Conservation (phyloP, 2,797 vertebrate genomes). For the Bryconaethiops microstoma region DNA sequence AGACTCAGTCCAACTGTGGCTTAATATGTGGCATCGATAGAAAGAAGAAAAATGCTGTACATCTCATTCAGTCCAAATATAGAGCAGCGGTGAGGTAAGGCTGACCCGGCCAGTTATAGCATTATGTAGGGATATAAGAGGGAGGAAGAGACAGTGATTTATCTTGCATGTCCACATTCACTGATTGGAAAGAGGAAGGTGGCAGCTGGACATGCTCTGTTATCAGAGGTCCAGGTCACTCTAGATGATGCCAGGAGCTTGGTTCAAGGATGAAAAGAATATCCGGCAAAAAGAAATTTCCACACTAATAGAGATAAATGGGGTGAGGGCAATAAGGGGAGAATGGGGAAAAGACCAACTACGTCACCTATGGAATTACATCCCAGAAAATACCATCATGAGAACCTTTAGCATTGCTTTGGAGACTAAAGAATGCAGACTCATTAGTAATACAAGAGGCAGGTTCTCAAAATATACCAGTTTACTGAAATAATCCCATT, state of each 20-base stretch:
- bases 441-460: no score
- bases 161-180: constrained; percentile 27
- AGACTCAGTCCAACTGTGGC: no score
- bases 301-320: constrained; percentile 37
- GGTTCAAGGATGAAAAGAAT: neutral
- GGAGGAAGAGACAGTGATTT: constrained; percentile 38
- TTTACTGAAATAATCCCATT: no score
- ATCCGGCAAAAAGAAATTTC: constrained; percentile 4
- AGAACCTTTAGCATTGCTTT: no score
- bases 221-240: constrained; percentile 17
- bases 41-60: no score
- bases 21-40: no score
- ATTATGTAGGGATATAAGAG: constrained; percentile 6
- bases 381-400: neutral
- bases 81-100: neutral
- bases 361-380: neutral
- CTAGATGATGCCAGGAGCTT: constrained; percentile 1
- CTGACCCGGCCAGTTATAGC: neutral
- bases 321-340: no score
- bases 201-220: constrained; percentile 18
- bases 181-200: neutral
- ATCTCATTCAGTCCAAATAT: neutral
- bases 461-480: no score
- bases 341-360: no score
- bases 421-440: no score